phyloP scores from a whole-genome alignment of 2,888 invertebrate species.

The Mesorhabditis spiculigera region DNA sequence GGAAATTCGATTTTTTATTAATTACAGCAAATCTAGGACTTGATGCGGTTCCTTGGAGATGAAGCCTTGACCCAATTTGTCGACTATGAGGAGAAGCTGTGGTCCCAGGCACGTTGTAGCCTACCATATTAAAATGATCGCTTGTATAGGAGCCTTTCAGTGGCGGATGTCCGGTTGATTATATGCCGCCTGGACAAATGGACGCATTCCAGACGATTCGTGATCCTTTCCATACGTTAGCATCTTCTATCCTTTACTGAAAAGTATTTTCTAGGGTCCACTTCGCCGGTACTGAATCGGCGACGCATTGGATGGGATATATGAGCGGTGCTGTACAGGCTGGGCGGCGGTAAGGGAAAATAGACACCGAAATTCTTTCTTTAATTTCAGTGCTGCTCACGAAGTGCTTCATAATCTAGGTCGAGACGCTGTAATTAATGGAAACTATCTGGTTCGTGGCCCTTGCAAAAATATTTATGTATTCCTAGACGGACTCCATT shows the following conservation, averaged over 20 bases:
- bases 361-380: neutral
- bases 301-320: conserved; percentile 59
- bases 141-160: conserved; percentile 60
- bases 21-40: no score
- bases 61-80: conserved; percentile 28
- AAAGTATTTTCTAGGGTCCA: conserved; percentile 36
- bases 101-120: neutral
- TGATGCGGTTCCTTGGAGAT: conserved; percentile 34
- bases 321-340: conserved; percentile 59
- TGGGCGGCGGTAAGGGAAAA: conserved; percentile 13
- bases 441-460: conserved; percentile 24
- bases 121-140: neutral
- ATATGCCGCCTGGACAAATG: conserved; percentile 57
- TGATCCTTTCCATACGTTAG: conserved; percentile 33
- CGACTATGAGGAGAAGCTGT: conserved; percentile 57
- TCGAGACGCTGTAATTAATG: conserved; percentile 15
- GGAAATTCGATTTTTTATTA: no score
- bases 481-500: neutral
- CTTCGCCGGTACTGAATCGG: conserved; percentile 60
- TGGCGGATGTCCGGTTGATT: conserved; percentile 61
- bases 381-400: conserved; percentile 16
- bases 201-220: conserved; percentile 30
- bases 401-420: conserved; percentile 25
- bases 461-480: neutral
- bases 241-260: neutral